Evolutionary conservation across 2,888 invertebrate species (phyloP).

Genomic region (Tinea pellionella): DNA sequence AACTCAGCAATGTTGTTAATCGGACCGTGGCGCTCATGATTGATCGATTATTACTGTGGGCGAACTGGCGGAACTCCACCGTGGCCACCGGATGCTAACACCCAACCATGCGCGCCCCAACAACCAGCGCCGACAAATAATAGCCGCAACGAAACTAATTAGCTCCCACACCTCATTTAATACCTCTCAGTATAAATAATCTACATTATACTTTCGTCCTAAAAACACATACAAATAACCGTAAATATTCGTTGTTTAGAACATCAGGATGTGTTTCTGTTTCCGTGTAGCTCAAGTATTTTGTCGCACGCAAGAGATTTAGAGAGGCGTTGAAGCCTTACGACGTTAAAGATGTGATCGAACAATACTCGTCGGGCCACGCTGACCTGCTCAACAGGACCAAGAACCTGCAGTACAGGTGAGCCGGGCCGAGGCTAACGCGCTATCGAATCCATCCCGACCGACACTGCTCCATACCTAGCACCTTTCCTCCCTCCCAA

Average conservation of each 20-base stretch:
- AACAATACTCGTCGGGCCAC: conserved; percentile 90
- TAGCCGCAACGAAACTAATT: neutral
- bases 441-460: neutral
- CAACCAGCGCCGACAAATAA: neutral
- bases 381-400: conserved; percentile 89
- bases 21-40: conserved; percentile 7
- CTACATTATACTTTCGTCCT: neutral
- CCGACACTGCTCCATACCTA: neutral
- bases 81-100: neutral
- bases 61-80: neutral
- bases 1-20: neutral
- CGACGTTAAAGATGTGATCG: conserved; percentile 95
- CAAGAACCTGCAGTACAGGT: conserved; percentile 88
- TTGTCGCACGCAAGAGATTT: conserved; percentile 91
- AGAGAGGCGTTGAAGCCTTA: conserved; percentile 93
- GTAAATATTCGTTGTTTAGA: neutral
- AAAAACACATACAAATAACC: neutral
- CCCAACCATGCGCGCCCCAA: neutral
- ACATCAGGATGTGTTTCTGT: conserved; percentile 34
- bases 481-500: neutral
- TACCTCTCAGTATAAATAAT: neutral
- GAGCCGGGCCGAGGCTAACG: conserved; percentile 35
- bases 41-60: conserved; percentile 7
- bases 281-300: conserved; percentile 82
- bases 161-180: neutral